Conservation (phyloP, 2,797 vertebrate genomes). For the Xerus rutilus region DNA sequence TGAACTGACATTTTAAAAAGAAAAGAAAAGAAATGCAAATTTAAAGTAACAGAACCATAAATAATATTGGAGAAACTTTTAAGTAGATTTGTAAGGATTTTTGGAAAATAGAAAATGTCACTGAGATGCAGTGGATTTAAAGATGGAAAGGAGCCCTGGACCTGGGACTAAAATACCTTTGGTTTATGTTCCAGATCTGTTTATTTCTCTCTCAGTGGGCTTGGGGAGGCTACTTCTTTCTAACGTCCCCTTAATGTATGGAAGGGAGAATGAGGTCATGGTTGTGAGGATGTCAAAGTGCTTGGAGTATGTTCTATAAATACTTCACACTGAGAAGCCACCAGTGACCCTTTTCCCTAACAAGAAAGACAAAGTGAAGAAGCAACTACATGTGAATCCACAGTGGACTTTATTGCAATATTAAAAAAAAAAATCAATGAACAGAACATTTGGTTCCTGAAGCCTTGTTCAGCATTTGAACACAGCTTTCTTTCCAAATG, state of each 20-base stretch:
- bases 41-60: background rate
- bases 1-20: too few species aligned
- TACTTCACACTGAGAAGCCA: background rate
- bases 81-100: background rate
- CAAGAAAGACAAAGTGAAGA: background rate
- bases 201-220: background rate
- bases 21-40: background rate
- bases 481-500: background rate
- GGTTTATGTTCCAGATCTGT: background rate
- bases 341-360: background rate
- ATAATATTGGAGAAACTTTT: background rate
- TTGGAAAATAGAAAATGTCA: background rate
- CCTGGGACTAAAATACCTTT: background rate
- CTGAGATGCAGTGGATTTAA: background rate
- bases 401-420: background rate
- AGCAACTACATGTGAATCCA: background rate
- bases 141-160: background rate
- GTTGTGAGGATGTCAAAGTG: background rate
- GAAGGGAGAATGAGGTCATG: background rate
- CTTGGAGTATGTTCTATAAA: background rate
- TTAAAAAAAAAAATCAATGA: slow-evolving; percentile 34
- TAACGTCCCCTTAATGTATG: background rate
- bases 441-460: slow-evolving; percentile 50
- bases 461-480: slow-evolving; percentile 15
- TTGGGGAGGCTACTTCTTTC: background rate